Evolutionary conservation across 2,113 vertebrate species (phyloP).

Genomic region (Pogona vitticeps): DNA sequence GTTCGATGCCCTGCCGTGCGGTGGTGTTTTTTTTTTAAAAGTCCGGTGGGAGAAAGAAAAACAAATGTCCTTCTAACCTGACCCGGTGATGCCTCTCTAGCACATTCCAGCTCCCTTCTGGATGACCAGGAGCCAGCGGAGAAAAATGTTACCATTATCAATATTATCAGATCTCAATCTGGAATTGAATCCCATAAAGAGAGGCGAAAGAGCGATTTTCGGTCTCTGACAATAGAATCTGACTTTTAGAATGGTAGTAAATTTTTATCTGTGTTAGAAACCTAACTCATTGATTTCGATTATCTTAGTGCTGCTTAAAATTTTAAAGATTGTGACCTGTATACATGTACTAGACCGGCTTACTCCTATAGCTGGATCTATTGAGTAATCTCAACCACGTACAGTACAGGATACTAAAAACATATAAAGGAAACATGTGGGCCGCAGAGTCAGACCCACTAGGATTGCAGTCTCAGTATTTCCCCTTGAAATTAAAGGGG

Average conservation of each 20-base stretch:
- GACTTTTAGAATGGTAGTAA: background rate
- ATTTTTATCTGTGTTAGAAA: background rate
- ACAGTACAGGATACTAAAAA: background rate
- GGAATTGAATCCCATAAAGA: background rate
- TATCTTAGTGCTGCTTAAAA: background rate
- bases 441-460: no score
- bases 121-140: background rate
- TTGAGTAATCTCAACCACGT: background rate
- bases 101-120: background rate
- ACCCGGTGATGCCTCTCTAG: background rate
- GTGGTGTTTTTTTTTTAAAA: no score
- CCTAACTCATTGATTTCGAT: background rate
- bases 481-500: no score
- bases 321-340: no score
- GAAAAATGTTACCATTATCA: background rate
- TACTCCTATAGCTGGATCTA: background rate
- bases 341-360: background rate
- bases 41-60: background rate
- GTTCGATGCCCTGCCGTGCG: no score
- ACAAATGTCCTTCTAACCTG: background rate
- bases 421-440: background rate
- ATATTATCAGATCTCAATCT: no score
- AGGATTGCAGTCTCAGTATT: no score
- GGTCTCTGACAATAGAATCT: background rate
- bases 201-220: background rate